Percentiles rank a stretch among this genome's conserved stretches.
Conservation (phyloP, 2,797 vertebrate species). For the Thamnophis elegans region DNA sequence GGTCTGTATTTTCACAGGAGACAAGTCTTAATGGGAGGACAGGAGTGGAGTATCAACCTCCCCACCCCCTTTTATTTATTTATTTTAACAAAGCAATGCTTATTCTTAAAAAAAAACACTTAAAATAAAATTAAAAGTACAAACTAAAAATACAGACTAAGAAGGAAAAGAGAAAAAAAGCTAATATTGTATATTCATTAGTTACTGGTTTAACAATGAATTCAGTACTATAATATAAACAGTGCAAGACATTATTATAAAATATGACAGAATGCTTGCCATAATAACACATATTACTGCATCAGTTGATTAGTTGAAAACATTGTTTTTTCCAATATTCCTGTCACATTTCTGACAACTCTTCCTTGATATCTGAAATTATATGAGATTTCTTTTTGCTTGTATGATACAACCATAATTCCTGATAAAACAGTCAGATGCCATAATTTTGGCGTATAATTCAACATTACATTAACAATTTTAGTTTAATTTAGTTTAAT, state of each 20-base stretch:
- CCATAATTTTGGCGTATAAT: neutral
- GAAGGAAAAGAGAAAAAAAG: neutral
- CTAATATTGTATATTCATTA: neutral
- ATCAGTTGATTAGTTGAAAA: neutral
- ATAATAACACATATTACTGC: neutral
- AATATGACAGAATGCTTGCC: neutral
- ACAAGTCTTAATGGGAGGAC: neutral
- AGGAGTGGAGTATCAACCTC: neutral
- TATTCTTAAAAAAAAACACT: neutral
- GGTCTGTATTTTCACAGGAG: neutral
- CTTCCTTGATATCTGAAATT: neutral
- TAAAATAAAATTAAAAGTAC: neutral
- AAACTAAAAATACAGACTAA: neutral
- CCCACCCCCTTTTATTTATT: neutral
- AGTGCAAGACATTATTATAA: neutral
- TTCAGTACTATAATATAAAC: neutral
- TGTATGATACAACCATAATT: neutral
- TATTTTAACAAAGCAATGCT: neutral
- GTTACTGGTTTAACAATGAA: neutral
- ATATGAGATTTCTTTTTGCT: neutral
- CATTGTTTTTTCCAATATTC: neutral
- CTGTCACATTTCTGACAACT: neutral
- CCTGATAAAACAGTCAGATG: neutral
- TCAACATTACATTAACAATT: neutral
- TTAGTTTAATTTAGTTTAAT: too few relatives aligned